Base-by-base conservation (phyloP, 2,888 invertebrate species). In the Xanthia togata region DNA sequence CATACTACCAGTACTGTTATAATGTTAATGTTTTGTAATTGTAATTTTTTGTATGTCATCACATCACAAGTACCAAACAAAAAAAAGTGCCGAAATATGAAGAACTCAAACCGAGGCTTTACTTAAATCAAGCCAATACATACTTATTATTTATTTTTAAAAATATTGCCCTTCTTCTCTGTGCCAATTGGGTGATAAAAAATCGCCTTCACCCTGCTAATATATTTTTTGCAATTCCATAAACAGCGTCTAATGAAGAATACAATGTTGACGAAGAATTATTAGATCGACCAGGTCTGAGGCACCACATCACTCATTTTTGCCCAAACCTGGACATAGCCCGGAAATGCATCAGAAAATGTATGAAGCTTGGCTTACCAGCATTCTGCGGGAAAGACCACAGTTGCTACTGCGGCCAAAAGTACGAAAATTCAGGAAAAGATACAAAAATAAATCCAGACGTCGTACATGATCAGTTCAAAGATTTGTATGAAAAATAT, bases 301-400 rank as follows among this genome's bases (percentile, higher is more conserved):
- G 95, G 4, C 96, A 96, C 70, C 96, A 96, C 50, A 96, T 96
- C 4, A 95, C 96, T 0, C 96, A 96, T 76, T 96, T 96, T 83
- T 96, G 96, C 50, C 93, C 95, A 0, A 90, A 94, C 71, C 82
- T 96, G 0, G 89, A 93, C 0, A 59, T 84, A 12, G 96, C 96
- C 0, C 89, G 94, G 35, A 2, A 67, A 3, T 96, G 96, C 62
- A 95, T 96, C n/a, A 86, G 87, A 35, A 91, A 84, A 31, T 96
- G 96, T 68, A 92, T 94, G 92, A 70, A 86, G 31, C 20, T 78
- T 2, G 94, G 94, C 0, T 93, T 94, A 69, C 94, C 96, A 35
- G 96, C 96, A 0, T 96, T 96, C 78, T 96, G 96, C 57, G 96
- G 95, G 0, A 96, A 96, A 78, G 96, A 96, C 76, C 95, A 96